Evolutionary conservation across 2,113 vertebrate species (phyloP).

Genomic region (Syngnathus scovelli): DNA sequence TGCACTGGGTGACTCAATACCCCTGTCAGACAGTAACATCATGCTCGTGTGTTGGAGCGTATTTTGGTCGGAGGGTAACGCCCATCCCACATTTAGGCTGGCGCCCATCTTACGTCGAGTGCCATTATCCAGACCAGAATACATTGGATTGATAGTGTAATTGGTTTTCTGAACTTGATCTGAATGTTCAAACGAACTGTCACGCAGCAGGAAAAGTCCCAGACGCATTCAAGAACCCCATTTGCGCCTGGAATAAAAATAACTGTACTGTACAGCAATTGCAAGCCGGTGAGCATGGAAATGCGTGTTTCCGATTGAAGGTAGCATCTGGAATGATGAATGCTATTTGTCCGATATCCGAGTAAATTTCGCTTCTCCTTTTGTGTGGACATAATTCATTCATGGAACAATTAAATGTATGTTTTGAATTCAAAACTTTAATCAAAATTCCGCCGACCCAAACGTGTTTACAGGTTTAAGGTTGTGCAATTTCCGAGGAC

Average conservation of each 20-base stretch:
- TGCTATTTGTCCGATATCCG: not conserved
- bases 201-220: not conserved
- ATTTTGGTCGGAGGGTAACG: too few relatives aligned
- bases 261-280: too few relatives aligned
- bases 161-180: not conserved
- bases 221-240: not conserved
- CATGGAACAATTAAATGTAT: not conserved
- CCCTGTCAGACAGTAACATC: too few relatives aligned
- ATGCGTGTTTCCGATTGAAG: too few relatives aligned
- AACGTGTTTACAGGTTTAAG: not conserved
- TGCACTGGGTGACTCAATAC: too few relatives aligned
- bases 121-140: not conserved
- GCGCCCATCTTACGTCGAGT: not conserved
- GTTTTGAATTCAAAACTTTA: not conserved
- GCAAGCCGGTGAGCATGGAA: too few relatives aligned
- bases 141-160: not conserved
- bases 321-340: too few relatives aligned
- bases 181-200: not conserved
- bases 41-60: too few relatives aligned
- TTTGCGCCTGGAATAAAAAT: too few relatives aligned
- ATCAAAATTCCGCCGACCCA: too few relatives aligned
- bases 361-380: not conserved
- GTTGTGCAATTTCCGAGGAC: conserved; percentile 16
- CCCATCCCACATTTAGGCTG: too few relatives aligned
- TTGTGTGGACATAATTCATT: too few relatives aligned